These are phyloP conservation scores for Diachrysia chrysitis DNA, from an alignment of 2,888 invertebrate species.

Conservation along the genomic window DNA sequence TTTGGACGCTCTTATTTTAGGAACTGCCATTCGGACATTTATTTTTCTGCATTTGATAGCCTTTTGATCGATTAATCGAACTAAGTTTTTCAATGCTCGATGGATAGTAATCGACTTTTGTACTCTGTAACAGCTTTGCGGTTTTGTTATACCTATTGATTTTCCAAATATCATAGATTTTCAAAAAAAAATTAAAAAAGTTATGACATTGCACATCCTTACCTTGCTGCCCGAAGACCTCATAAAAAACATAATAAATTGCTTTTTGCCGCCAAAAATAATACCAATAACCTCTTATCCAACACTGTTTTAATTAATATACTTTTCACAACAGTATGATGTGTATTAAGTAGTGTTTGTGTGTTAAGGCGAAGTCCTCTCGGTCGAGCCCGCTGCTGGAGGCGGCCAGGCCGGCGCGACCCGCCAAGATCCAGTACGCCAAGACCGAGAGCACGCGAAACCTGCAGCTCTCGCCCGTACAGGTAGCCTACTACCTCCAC, in stretches of 20 bases:
- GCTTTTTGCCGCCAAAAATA: slow-evolving; percentile 1
- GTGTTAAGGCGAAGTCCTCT: slow-evolving; percentile 74
- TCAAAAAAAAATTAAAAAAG: too few relatives aligned
- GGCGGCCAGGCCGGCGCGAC: slow-evolving; percentile 76
- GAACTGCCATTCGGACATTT: too few relatives aligned
- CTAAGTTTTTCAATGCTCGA: background rate
- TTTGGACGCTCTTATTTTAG: too few relatives aligned
- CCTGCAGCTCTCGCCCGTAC: slow-evolving; percentile 92
- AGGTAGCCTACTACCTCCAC: too few relatives aligned
- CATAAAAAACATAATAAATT: background rate
- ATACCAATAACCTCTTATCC: background rate
- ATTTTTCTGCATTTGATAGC: too few relatives aligned
- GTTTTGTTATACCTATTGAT: slow-evolving; percentile 17
- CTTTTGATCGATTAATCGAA: too few relatives aligned
- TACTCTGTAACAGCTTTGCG: slow-evolving; percentile 18
- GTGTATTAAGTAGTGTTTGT: slow-evolving; percentile 3
- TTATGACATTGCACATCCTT: background rate
- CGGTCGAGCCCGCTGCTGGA: slow-evolving; percentile 81
- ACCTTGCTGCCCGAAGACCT: background rate
- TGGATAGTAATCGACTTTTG: slow-evolving; percentile 39
- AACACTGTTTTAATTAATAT: background rate
- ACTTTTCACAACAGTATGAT: background rate
- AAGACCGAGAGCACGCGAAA: slow-evolving; percentile 90
- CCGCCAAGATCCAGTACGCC: slow-evolving; percentile 85
- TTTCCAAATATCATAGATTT: too few relatives aligned